phyloP scores from a whole-genome alignment of 2,888 invertebrate genomes.

The Amphipyra berbera region DNA sequence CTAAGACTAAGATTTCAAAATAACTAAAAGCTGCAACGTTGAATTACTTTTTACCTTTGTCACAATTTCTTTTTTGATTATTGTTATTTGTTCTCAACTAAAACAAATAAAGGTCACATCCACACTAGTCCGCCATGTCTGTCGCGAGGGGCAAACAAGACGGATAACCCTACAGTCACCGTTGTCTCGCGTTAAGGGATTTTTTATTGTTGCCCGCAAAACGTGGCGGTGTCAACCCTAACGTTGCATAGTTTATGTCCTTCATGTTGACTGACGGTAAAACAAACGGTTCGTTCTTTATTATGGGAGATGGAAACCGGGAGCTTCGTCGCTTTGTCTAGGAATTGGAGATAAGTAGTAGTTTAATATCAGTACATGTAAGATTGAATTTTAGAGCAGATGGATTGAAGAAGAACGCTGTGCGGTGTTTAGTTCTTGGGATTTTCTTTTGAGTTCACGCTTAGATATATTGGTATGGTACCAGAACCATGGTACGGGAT shows the following conservation, averaged over 20 bases:
- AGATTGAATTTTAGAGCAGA: no score
- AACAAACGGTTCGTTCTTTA: constrained; percentile 54
- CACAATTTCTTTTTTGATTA: no score
- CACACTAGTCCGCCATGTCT: constrained; percentile 63
- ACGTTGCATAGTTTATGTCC: constrained; percentile 83
- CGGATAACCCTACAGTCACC: constrained; percentile 82
- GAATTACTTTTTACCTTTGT: no score
- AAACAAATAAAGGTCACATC: constrained; percentile 59
- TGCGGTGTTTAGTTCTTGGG: no score
- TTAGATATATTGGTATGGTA: no score
- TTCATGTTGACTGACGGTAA: constrained; percentile 48
- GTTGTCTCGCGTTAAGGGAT: constrained; percentile 88
- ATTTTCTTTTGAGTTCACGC: no score
- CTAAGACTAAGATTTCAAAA: no score
- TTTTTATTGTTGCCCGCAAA: constrained; percentile 89
- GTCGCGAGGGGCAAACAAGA: constrained; percentile 85
- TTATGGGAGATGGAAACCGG: constrained; percentile 27
- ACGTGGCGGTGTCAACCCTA: constrained; percentile 81
- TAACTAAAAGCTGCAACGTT: no score
- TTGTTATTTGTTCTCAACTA: background rate
- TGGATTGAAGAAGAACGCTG: no score
- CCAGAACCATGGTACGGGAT: no score
- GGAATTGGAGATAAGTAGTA: constrained; percentile 18
- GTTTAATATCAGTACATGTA: background rate
- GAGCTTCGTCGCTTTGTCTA: constrained; percentile 22